Evolutionary conservation across 2,888 invertebrate genomes (phyloP), one percentile per base, ranked within the genome.

Genomic region (Listrodromus nycthemerus): DNA sequence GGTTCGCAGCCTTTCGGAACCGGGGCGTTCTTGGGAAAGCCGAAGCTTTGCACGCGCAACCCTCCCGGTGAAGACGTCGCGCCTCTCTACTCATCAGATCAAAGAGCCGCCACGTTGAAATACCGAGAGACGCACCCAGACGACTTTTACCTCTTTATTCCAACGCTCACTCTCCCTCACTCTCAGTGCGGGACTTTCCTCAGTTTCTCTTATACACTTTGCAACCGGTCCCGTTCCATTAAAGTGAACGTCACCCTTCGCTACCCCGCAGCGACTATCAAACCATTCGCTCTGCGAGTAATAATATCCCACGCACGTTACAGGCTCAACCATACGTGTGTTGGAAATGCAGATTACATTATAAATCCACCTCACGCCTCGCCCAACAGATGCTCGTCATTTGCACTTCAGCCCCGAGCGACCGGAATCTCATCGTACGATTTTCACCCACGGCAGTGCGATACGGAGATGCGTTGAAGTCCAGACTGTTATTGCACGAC

Each of bases 81-180:
- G 71, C 74, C 69, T 65, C 71, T 66, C 76, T 50, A 69, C 77
- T 73, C 80, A 41, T 27, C 74, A 78, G 83, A 84, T 84, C 83
- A 84, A 84, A 84, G 83, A 69, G 45, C 24, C 67, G 48, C 55
- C 83, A 63, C 63, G 77, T 81, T 81, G 63, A 84, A 84, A 84
- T 73, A 81, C 52, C 67, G 58, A 69, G 77, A 77, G 76, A 80
- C 73, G 80, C 77, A 77, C 67, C 80, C 65, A 77, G 65, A 70
- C 69, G 76, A 69, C 71, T 37, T 66, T 55, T 67, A 67, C 41
- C 27, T 24, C 52, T 45, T 24, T 66, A 37, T 74, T 58, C 30
- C 50, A 37, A 30, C 74, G 61, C 27, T 55, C 21, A 27, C 50
- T 50, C 65, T n/a, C 30, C 41, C 48, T n/a, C 27, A n/a, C 45